phyloP scores from a whole-genome alignment of 2,113 vertebrate species.

The Thunnus maccoyii region DNA sequence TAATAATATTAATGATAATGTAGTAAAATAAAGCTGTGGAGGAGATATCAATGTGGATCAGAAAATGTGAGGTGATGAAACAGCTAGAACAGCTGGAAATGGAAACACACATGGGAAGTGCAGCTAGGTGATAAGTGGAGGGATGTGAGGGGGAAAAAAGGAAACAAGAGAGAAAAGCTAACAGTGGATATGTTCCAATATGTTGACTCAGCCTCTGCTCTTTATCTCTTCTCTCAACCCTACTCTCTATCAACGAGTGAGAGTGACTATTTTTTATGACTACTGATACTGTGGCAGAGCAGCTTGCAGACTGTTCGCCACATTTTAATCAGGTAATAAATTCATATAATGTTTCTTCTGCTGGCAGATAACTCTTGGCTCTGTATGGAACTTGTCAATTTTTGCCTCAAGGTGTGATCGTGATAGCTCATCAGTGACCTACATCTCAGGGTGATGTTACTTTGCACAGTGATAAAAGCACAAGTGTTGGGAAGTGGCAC shows the following conservation, averaged over 20 bases:
- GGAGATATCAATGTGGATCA: neutral
- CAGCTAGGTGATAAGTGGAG: slow-evolving; percentile 16
- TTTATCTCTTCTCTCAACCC: slow-evolving; percentile 32
- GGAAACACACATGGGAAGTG: slow-evolving; percentile 37
- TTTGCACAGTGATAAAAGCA: slow-evolving; percentile 40
- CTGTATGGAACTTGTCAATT: neutral
- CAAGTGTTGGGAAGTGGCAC: slow-evolving; percentile 27
- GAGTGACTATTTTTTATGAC: slow-evolving; percentile 8
- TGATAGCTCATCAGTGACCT: neutral
- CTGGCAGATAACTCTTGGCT: slow-evolving; percentile 8
- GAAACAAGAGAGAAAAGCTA: slow-evolving; percentile 30
- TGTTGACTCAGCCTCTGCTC: neutral
- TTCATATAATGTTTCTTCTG: neutral
- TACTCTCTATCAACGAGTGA: neutral
- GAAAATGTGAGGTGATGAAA: slow-evolving; percentile 31
- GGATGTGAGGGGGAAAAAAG: slow-evolving; percentile 6
- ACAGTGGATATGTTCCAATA: slow-evolving; percentile 31
- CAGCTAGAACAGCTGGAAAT: slow-evolving; percentile 19
- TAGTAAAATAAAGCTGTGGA: slow-evolving; percentile 34
- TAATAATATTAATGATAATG: slow-evolving; percentile 37
- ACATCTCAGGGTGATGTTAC: slow-evolving; percentile 3
- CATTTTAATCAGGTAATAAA: slow-evolving; percentile 19
- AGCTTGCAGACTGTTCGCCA: slow-evolving; percentile 60
- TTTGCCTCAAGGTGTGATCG: slow-evolving; percentile 4
- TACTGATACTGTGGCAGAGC: slow-evolving; percentile 26